phyloP scores from a whole-genome alignment of 1,140 invertebrate genomes.

The Atta colombica region DNA sequence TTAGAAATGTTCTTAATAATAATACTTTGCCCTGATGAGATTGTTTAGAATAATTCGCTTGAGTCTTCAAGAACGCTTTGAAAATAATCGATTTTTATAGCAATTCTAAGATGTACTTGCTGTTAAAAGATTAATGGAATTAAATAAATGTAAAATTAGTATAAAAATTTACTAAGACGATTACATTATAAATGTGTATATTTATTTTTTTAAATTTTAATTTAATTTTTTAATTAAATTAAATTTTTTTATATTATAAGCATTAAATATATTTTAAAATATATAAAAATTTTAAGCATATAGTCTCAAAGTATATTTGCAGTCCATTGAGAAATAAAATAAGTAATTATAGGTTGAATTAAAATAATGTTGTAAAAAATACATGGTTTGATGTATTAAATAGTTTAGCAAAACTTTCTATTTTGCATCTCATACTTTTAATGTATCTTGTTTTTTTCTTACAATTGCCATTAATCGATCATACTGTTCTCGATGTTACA shows the following conservation, averaged over 20 bases:
- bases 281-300: not conserved
- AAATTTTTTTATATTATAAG: not conserved
- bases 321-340: not conserved
- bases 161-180: not conserved
- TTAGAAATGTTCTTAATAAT: conserved; percentile 53
- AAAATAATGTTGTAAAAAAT: not conserved
- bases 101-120: conserved; percentile 20
- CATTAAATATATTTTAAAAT: not conserved
- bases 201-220: too few relatives aligned
- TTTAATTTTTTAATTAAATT: too few relatives aligned
- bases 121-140: not conserved
- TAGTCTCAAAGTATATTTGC: not conserved
- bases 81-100: conserved; percentile 29
- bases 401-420: not conserved
- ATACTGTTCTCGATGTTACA: not conserved
- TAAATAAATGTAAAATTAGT: not conserved
- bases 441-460: not conserved
- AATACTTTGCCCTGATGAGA: conserved; percentile 46
- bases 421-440: not conserved
- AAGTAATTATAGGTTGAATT: not conserved
- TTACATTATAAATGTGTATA: not conserved
- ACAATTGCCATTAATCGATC: conserved; percentile 25
- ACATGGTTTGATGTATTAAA: not conserved
- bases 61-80: not conserved
- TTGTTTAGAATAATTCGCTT: conserved; percentile 58